Evolutionary conservation across 92 coral and sea anemone species (phyloP).

Genomic region (Phymanthus crucifer): DNA sequence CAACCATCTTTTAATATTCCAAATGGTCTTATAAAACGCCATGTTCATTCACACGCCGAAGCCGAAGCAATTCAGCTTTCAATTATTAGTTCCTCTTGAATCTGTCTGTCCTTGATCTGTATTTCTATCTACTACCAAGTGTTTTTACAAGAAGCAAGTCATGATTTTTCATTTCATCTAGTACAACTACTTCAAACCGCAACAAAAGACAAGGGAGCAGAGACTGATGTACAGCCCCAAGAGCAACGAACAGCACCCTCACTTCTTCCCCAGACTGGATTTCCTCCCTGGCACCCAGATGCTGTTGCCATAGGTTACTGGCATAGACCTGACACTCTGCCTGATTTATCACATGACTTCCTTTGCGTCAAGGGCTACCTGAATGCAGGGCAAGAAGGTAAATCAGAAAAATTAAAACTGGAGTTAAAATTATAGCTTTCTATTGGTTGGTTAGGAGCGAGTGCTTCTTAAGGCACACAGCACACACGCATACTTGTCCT

Average conservation of each 20-base stretch:
- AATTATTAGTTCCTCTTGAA: no score
- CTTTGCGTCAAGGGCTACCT: constrained; percentile 53
- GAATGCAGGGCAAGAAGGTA: constrained; percentile 48
- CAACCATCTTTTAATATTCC: no score
- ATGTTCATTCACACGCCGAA: no score
- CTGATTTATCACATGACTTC: constrained; percentile 4
- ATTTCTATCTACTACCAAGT: neutral
- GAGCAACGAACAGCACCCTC: neutral
- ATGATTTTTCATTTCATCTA: neutral
- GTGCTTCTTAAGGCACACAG: no score
- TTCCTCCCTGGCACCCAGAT: constrained; percentile 8
- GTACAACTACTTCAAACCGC: constrained; percentile 9
- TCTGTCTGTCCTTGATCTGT: no score
- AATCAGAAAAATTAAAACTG: no score
- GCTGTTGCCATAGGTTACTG: constrained; percentile 50
- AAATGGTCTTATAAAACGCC: no score
- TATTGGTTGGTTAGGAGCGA: no score
- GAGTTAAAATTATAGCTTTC: no score
- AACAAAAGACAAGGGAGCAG: neutral
- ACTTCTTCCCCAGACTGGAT: neutral
- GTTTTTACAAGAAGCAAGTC: no score
- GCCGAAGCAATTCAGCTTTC: no score
- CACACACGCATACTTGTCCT: no score
- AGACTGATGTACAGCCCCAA: neutral
- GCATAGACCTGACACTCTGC: constrained; percentile 33